A percentile compares a stretch with the other conserved stretches of the same genome.
phyloP scores from a whole-genome alignment of 2,888 invertebrate species.

The Periphyllus acericola region DNA sequence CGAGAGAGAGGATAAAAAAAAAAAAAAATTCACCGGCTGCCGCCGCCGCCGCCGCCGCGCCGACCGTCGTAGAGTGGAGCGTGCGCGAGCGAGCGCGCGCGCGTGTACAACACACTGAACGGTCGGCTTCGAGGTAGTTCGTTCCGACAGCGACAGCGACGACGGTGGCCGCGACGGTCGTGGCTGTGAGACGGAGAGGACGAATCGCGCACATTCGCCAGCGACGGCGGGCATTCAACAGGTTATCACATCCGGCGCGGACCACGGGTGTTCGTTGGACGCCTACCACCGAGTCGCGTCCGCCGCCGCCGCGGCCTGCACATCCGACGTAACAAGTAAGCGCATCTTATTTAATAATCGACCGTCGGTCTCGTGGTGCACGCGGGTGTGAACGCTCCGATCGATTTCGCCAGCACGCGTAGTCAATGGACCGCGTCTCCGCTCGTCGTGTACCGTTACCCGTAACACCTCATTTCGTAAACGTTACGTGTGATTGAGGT shows the following conservation, averaged over 20 bases:
- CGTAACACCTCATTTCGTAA: no score
- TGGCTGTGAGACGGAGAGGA: background rate
- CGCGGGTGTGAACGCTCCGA: no score
- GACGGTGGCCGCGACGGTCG: background rate
- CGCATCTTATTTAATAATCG: background rate
- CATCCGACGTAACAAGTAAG: background rate
- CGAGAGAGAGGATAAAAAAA: no score
- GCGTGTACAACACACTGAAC: background rate
- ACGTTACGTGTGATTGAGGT: background rate
- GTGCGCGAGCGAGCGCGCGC: background rate
- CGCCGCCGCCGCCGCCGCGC: background rate
- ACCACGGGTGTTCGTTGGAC: slow-evolving; percentile 21
- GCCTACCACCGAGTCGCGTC: background rate
- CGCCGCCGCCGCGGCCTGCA: background rate
- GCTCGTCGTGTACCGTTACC: no score
- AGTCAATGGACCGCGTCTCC: no score
- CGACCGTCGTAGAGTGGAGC: background rate
- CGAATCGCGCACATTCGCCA: background rate
- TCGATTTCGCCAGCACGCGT: no score
- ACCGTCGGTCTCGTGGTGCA: no score
- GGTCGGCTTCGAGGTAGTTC: background rate
- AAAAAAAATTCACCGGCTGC: no score
- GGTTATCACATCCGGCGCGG: slow-evolving; percentile 36
- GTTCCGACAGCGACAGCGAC: slow-evolving; percentile 7
- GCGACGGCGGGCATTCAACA: slow-evolving; percentile 51